Evolutionary conservation across 2,888 invertebrate species (phyloP), one percentile per base, ranked within the genome.

Genomic region (Lutraria lutraria): DNA sequence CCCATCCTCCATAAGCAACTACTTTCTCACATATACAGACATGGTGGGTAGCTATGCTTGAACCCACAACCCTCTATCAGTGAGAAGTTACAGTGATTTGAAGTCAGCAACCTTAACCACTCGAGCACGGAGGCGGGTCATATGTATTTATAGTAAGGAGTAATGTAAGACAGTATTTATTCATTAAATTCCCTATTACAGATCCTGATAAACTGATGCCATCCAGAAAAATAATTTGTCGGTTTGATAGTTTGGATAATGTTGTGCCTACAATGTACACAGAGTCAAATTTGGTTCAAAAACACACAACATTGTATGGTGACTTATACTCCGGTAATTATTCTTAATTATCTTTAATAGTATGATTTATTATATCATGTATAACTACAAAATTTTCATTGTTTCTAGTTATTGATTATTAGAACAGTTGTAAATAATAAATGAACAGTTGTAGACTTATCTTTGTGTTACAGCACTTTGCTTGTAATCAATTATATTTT

Each of bases 171-270:
- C 0, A 1, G n/a, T 63, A 19, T 21, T 25, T 25, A 63, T 63
- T 8, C 72, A 72, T 31, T 72, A 10, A 25, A 8, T 54, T 25
- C 29, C 52, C 63, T n/a, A 25, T 76, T 76, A 16, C 31, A 83
- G 83, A 83, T 63, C 21, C 83, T 21, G 60, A 60, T 21, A 60
- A 43, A 25, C 43, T 60, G 34, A 83, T n/a, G 29, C 15, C 34
- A 3, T 56, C 83, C 25, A 83, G 60, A 34, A 83, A 63, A 43
- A 34, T 25, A 29, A 63, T 83, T 21, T 60, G 31, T 43, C 31
- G 34, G n/a, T 83, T 34, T 83, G 63, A 83, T 21, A 63, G 43
- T 43, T 83, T 83, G 25, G 83, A 63, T 83, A 15, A 43, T 10
- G 21, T 8, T 12, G 16, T 29, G 16, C 34, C 83, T 25, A 83